Base-by-base conservation (phyloP, 2,888 invertebrate genomes). In the Eupithecia abbreviata region DNA sequence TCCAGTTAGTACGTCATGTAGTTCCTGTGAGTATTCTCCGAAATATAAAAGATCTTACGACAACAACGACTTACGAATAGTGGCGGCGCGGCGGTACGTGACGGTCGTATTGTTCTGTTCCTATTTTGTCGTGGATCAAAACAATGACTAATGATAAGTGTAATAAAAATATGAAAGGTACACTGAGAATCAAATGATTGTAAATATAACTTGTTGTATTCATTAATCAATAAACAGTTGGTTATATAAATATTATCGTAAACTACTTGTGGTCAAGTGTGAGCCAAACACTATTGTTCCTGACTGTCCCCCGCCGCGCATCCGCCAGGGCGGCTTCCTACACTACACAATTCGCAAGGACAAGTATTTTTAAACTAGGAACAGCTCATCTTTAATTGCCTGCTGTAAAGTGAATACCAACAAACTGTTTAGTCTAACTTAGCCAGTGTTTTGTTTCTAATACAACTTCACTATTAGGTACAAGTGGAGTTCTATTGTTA, bases 321-420 rank as follows among this genome's bases (percentile, higher is more conserved):
- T 30, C 30, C 47, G 47, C 47, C 47, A 3, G 0, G 2, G 51
- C 5, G 18, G 18, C 62, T 62, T 62, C 30, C 62, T 30, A 62
- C 62, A 62, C 62, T 30, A 30, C 62, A 62, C 62, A 62, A 62
- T 62, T 30, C 62, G 30, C 62, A 72, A 47, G 62, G 30, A 12
- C 51, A n/a, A 67, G 73, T 67, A 67, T 67, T 73, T 66, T 72
- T 72, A 58, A 13, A 62, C 62, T 30, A 62, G 10, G 30, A 62
- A 45, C 45, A n/a, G n/a, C 67, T 73, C 73, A 73, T 67, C 42
- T 67, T 51, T 42, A 51, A 73, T 67, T 67, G 65, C 65, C 72
- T 47, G 42, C 62, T 62, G n/a, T 58, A 41, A 65, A 65, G 30
- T 65, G 58, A 58, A 58, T 18, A 10, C 62, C 12, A 62, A 42